Conservation (phyloP, 2,888 invertebrate genomes). For the Miltochrista miniata region DNA sequence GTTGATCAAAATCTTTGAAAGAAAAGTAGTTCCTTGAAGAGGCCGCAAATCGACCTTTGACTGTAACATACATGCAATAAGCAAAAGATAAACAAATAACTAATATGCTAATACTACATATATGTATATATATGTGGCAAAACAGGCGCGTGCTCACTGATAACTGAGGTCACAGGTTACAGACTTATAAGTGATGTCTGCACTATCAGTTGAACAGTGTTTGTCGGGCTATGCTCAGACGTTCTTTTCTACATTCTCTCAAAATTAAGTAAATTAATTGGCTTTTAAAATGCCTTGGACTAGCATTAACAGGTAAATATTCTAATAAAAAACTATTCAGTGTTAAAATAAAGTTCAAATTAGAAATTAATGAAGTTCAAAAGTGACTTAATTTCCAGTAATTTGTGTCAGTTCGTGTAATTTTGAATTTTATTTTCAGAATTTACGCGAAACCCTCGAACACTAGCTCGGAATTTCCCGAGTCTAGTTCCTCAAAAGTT, state of each 20-base stretch:
- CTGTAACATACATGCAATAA: not conserved
- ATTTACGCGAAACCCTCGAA: conserved; percentile 80
- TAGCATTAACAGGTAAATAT: conserved; percentile 71
- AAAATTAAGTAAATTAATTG: conserved; percentile 71
- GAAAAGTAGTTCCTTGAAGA: too few species aligned
- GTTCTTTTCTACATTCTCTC: conserved; percentile 71
- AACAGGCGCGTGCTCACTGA: conserved; percentile 73
- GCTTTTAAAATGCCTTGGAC: conserved; percentile 73
- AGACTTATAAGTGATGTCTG: conserved; percentile 58
- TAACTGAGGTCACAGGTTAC: conserved; percentile 72
- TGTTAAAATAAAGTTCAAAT: too few species aligned
- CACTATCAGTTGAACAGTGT: conserved; percentile 53
- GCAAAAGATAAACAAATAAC: conserved; percentile 14
- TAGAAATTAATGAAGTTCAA: not conserved
- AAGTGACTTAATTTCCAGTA: not conserved
- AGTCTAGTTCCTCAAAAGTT: conserved; percentile 23
- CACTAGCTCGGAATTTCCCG: conserved; percentile 57
- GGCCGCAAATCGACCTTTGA: not conserved
- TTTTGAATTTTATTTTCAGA: conserved; percentile 49
- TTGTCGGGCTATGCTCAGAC: conserved; percentile 59
- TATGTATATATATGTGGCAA: conserved; percentile 29
- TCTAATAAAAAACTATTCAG: not conserved
- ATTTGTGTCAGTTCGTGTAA: not conserved
- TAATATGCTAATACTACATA: conserved; percentile 38
- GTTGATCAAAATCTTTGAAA: too few species aligned